Percentiles rank a stretch among this genome's conserved stretches.
Evolutionary conservation across 2,113 vertebrate species (phyloP).

Genomic region (Antennarius striatus): DNA sequence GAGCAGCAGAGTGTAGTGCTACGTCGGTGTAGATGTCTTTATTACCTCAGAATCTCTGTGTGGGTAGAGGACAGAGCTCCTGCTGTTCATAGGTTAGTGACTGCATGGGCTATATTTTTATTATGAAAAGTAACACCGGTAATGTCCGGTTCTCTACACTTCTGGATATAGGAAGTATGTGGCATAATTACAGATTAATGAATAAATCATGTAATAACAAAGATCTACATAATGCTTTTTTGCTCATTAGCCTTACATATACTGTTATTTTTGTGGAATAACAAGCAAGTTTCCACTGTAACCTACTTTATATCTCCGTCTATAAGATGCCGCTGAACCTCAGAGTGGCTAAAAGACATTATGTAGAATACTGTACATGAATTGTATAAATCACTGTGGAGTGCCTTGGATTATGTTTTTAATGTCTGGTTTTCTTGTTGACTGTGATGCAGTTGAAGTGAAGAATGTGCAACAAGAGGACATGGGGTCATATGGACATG

Average conservation of each 20-base stretch:
- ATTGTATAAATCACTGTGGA: not conserved
- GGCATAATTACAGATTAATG: slow-evolving; percentile 1
- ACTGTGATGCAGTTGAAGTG: slow-evolving; percentile 3
- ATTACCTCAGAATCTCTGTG: slow-evolving; percentile 34
- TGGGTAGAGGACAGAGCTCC: slow-evolving; percentile 35
- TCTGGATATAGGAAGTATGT: not conserved
- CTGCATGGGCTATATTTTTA: slow-evolving; percentile 20
- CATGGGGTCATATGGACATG: slow-evolving; percentile 42
- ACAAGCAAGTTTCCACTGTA: too few species aligned
- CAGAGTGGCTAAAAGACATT: too few species aligned
- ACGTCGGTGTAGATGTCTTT: slow-evolving; percentile 36
- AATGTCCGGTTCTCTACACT: not conserved
- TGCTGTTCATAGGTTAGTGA: slow-evolving; percentile 30
- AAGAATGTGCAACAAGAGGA: slow-evolving; percentile 13
- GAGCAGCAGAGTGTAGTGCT: slow-evolving; percentile 8
- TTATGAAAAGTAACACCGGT: slow-evolving; percentile 20
- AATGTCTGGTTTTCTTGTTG: not conserved
- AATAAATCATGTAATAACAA: slow-evolving; percentile 4
- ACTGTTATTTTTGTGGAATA: not conserved
- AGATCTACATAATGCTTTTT: not conserved
- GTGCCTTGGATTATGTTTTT: not conserved
- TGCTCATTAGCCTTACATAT: not conserved
- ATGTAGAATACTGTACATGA: not conserved
- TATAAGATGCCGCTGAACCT: too few species aligned
- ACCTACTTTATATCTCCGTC: too few species aligned